These are phyloP conservation scores for Mythimna loreyi DNA, from an alignment of 2,888 invertebrate species.

Conservation along the genomic window DNA sequence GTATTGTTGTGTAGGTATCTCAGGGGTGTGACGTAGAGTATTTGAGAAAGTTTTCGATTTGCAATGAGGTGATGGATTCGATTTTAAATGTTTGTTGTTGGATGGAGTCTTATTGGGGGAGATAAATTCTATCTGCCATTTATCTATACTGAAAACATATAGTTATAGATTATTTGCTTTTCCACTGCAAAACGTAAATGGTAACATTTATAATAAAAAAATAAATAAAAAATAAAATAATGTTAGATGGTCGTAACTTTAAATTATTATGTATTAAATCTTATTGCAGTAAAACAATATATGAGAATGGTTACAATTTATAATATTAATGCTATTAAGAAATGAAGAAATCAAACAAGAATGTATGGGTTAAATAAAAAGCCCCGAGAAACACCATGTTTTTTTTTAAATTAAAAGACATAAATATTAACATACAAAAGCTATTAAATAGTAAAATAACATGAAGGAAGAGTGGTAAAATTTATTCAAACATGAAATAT, in stretches of 20 bases:
- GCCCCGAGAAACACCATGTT: background rate
- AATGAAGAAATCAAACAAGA: too few relatives aligned
- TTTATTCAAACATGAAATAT: background rate
- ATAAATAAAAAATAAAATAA: too few relatives aligned
- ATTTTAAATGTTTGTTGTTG: constrained; percentile 82
- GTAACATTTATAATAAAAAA: too few relatives aligned
- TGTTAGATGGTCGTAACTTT: too few relatives aligned
- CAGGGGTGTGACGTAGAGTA: constrained; percentile 67
- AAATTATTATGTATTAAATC: background rate
- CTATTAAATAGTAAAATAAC: too few relatives aligned
- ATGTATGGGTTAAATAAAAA: background rate
- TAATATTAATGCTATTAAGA: too few relatives aligned
- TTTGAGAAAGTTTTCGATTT: constrained; percentile 76
- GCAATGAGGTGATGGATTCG: constrained; percentile 79
- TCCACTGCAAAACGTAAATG: background rate
- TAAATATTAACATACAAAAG: background rate
- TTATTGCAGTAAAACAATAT: background rate
- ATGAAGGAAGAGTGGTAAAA: too few relatives aligned
- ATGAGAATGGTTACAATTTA: background rate
- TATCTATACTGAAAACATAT: constrained; percentile 17
- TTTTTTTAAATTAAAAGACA: background rate
- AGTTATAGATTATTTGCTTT: too few relatives aligned
- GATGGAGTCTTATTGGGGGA: constrained; percentile 69
- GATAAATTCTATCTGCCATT: constrained; percentile 30
- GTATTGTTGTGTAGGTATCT: constrained; percentile 38